A percentile compares a stretch with the other conserved stretches of the same genome.
Evolutionary conservation across 2,888 invertebrate species (phyloP).

Genomic region (Pristionchus fissidentatus): DNA sequence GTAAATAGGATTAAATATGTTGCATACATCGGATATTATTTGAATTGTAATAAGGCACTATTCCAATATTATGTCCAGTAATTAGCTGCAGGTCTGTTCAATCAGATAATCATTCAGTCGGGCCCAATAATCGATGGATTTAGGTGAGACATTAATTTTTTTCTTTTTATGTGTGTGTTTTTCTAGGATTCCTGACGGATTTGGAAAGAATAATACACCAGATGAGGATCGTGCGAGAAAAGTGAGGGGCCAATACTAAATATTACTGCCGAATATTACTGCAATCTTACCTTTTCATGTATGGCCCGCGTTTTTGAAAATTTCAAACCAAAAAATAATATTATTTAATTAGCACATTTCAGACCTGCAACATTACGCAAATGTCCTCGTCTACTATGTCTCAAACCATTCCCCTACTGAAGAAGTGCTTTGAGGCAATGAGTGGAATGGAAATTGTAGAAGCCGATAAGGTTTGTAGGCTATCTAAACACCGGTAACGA

Average conservation of each 20-base stretch:
- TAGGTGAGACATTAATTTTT: not conserved
- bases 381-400: too few species aligned
- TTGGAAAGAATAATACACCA: not conserved
- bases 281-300: too few species aligned
- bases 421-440: not conserved
- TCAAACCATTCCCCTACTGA: not conserved
- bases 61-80: not conserved
- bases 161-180: not conserved
- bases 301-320: too few species aligned
- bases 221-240: not conserved
- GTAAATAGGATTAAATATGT: too few species aligned
- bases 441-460: not conserved
- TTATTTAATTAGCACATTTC: too few species aligned
- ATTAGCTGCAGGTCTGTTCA: conserved; percentile 13
- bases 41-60: too few species aligned
- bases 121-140: not conserved
- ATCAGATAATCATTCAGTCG: not conserved
- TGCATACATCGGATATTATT: too few species aligned
- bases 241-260: not conserved
- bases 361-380: not conserved
- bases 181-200: not conserved
- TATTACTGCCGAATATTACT: not conserved
- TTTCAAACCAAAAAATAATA: too few species aligned
- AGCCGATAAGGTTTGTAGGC: not conserved
- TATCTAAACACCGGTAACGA: too few species aligned